Evolutionary conservation across 2,888 invertebrate species (phyloP).

Genomic region (Sphaerophoria taeniata): DNA sequence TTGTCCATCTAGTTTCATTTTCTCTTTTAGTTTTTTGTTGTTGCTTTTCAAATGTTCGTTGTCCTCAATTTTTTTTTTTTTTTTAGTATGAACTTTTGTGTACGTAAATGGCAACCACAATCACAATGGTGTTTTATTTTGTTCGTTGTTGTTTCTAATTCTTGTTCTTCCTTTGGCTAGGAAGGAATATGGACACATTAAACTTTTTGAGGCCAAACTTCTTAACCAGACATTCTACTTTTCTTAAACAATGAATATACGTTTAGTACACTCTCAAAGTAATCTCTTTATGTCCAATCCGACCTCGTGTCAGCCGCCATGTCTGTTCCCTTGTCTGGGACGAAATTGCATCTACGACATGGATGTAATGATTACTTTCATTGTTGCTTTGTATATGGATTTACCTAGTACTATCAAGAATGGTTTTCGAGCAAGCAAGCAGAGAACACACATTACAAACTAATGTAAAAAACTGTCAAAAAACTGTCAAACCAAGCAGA

Average conservation of each 20-base stretch:
- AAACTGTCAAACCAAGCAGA: too few relatives aligned
- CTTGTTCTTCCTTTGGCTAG: background rate
- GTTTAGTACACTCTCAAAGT: slow-evolving; percentile 13
- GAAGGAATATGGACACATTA: background rate
- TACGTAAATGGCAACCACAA: slow-evolving; percentile 38
- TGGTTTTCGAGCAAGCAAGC: too few relatives aligned
- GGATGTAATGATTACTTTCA: slow-evolving; percentile 59
- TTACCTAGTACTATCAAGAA: too few relatives aligned
- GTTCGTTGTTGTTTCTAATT: slow-evolving; percentile 4
- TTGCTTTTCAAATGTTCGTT: background rate
- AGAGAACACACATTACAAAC: too few relatives aligned
- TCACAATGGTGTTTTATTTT: slow-evolving; percentile 7
- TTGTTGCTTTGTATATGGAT: too few relatives aligned
- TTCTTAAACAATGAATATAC: slow-evolving; percentile 23
- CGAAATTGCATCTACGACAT: background rate
- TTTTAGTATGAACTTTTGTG: slow-evolving; percentile 16
- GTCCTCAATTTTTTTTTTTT: background rate
- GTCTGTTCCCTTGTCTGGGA: background rate
- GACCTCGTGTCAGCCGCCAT: background rate
- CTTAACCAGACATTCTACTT: slow-evolving; percentile 28
- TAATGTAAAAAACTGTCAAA: too few relatives aligned
- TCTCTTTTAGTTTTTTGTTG: background rate
- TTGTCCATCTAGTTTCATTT: background rate
- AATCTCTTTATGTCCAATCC: too few relatives aligned
- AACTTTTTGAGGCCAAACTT: slow-evolving; percentile 20